Conservation (phyloP, 1,140 invertebrate species). For the Heliconius nattereri region DNA sequence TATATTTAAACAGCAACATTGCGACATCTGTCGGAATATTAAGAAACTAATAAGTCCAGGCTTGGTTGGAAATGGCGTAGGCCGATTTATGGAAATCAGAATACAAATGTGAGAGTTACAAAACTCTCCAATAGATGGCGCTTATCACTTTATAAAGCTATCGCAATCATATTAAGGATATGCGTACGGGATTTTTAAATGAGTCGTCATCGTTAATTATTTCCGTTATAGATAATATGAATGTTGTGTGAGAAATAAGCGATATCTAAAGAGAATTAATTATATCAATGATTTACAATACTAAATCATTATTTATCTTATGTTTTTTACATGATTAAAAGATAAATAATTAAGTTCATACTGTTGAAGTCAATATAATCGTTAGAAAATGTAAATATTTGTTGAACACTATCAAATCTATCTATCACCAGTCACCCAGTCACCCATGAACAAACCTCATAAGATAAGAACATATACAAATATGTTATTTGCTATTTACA, state of each 20-base stretch:
- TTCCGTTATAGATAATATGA: background rate
- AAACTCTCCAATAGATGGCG: background rate
- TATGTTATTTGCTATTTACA: background rate
- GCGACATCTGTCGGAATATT: background rate
- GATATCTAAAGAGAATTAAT: background rate
- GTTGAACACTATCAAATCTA: background rate
- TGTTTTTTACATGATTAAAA: background rate
- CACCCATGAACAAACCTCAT: background rate
- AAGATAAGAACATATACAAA: background rate
- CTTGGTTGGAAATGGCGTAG: background rate
- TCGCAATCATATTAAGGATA: background rate
- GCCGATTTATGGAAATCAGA: background rate
- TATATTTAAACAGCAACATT: background rate
- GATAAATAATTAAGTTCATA: slow-evolving; percentile 2
- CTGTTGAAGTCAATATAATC: background rate
- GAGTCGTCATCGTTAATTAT: background rate
- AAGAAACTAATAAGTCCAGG: background rate
- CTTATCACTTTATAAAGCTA: background rate
- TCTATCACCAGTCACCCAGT: background rate
- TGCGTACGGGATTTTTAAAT: background rate
- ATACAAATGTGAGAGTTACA: background rate
- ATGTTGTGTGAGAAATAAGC: background rate
- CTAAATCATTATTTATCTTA: background rate
- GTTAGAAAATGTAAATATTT: background rate
- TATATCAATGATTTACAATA: background rate